These are phyloP conservation scores for Dasypolia templi DNA, from an alignment of 2,888 invertebrate species.

Conservation along the genomic window DNA sequence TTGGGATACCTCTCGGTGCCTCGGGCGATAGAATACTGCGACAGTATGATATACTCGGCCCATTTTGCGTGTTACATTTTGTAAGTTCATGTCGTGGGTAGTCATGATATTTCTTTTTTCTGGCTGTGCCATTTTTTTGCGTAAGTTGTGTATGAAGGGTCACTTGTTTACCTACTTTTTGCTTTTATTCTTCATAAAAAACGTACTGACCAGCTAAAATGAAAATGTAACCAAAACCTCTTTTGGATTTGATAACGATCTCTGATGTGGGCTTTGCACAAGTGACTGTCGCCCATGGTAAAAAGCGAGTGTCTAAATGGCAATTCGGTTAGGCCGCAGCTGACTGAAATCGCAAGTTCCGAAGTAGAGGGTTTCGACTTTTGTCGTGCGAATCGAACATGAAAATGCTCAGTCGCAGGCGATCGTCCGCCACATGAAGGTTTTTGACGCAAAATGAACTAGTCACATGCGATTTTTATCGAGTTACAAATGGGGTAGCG, in stretches of 20 bases:
- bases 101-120: neutral
- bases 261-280: no score
- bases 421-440: no score
- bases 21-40: conserved; percentile 9
- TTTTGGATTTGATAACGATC: neutral
- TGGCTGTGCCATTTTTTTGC: neutral
- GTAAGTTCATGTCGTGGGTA: neutral
- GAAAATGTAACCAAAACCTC: neutral
- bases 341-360: no score
- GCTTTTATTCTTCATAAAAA: neutral
- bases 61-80: conserved; percentile 10
- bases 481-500: no score
- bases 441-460: no score
- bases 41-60: neutral
- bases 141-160: neutral
- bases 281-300: no score
- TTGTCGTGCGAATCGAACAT: no score
- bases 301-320: no score
- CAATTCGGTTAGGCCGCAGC: no score
- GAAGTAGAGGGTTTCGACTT: no score
- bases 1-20: conserved; percentile 20
- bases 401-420: no score
- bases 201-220: neutral
- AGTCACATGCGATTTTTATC: no score
- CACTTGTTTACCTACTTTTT: neutral